These are phyloP conservation scores for Planiliza haematocheilus DNA, from an alignment of 2,113 vertebrate species.

Conservation along the genomic window DNA sequence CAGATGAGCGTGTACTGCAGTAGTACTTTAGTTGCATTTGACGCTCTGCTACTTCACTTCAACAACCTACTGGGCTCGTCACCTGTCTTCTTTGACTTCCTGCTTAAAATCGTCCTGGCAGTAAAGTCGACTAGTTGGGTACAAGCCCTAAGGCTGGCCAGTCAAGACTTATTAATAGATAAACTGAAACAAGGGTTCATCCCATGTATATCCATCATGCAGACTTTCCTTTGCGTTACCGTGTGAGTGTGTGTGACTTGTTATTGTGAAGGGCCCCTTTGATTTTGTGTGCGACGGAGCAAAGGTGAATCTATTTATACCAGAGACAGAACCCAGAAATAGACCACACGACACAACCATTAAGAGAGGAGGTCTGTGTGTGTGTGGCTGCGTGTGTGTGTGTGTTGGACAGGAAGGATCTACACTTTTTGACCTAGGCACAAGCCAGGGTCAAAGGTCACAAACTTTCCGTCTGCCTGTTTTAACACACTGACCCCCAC, in stretches of 20 bases:
- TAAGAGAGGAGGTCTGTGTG: conserved; percentile 29
- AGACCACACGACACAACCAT: conserved; percentile 58
- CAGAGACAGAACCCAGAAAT: conserved; percentile 67
- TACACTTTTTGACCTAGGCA: conserved; percentile 66
- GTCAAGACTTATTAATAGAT: too few relatives aligned
- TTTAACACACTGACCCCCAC: conserved; percentile 60
- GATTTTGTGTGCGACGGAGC: conserved; percentile 35
- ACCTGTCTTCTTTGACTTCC: too few relatives aligned
- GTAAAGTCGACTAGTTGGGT: too few relatives aligned
- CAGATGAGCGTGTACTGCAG: too few relatives aligned
- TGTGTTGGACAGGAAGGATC: conserved; percentile 26
- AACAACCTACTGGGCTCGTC: too few relatives aligned
- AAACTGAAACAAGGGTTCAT: too few relatives aligned
- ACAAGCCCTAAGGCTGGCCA: too few relatives aligned
- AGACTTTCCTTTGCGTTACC: background rate
- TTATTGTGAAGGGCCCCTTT: conserved; percentile 30
- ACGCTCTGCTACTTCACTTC: too few relatives aligned
- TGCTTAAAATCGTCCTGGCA: too few relatives aligned
- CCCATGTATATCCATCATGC: background rate
- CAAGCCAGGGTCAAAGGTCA: conserved; percentile 75
- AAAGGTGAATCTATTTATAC: conserved; percentile 78
- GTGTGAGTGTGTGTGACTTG: conserved; percentile 6
- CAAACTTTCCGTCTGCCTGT: conserved; percentile 64
- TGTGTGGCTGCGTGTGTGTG: conserved; percentile 7
- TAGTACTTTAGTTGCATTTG: too few relatives aligned